These are phyloP conservation scores for Tragelaphus oryx DNA, from an alignment of 2,797 vertebrate genomes.

Conservation along the genomic window DNA sequence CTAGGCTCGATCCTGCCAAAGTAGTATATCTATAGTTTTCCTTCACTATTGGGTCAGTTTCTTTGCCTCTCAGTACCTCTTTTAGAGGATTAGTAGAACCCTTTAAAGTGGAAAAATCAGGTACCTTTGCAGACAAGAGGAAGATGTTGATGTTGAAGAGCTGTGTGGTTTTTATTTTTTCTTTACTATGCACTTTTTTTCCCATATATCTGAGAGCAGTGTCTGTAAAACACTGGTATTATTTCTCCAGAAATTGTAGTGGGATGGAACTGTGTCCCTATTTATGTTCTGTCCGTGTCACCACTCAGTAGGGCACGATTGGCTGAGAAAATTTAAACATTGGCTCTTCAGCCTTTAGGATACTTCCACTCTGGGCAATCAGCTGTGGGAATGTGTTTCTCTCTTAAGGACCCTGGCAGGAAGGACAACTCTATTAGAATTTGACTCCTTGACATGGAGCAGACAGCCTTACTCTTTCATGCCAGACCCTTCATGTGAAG, in stretches of 20 bases:
- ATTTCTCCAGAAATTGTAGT: background rate
- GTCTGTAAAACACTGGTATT: background rate
- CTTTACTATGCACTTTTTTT: background rate
- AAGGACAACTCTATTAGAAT: background rate
- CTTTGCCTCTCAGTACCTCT: background rate
- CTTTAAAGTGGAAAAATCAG: background rate
- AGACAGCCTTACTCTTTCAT: background rate
- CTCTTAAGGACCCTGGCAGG: background rate
- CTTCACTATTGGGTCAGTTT: background rate
- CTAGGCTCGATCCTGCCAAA: background rate
- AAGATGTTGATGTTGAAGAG: background rate
- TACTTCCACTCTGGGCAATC: background rate
- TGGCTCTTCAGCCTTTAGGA: background rate
- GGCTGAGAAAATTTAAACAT: conserved; percentile 10
- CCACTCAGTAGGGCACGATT: background rate
- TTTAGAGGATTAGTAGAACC: background rate
- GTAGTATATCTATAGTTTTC: background rate
- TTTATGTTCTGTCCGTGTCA: background rate
- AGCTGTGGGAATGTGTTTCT: background rate
- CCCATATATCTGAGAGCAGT: background rate
- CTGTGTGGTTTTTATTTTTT: background rate
- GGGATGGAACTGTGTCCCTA: background rate
- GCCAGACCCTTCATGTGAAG: background rate
- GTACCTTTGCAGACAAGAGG: background rate
- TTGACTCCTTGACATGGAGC: background rate